Conservation (phyloP, 1,140 invertebrate genomes). For the Andricus grossulariae region DNA sequence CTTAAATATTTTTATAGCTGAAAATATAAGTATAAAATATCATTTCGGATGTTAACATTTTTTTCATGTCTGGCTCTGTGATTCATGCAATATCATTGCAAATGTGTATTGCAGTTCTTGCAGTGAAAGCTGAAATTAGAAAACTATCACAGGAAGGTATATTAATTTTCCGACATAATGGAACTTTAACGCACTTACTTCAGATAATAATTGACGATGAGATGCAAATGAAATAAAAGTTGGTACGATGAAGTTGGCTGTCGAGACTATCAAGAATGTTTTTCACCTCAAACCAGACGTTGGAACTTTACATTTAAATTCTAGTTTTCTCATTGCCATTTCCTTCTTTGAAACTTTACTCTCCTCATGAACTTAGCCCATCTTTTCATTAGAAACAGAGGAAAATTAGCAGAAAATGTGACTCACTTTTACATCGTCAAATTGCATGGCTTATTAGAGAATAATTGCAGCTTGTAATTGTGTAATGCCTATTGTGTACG, state of each 20-base stretch:
- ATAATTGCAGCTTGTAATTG: background rate
- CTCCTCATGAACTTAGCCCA: background rate
- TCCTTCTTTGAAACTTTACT: constrained; percentile 22
- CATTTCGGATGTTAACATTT: too few species aligned
- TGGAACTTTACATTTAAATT: constrained; percentile 12
- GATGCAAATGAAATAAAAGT: background rate
- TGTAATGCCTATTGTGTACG: background rate
- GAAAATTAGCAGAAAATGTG: constrained; percentile 11
- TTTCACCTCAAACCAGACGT: constrained; percentile 13
- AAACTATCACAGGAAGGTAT: too few species aligned
- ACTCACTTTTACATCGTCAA: background rate
- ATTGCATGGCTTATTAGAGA: constrained; percentile 21
- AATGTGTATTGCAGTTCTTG: too few species aligned
- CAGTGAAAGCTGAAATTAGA: too few species aligned
- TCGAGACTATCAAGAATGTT: background rate
- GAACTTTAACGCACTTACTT: background rate
- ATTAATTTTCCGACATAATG: too few species aligned
- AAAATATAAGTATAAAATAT: too few species aligned
- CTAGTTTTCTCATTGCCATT: constrained; percentile 18
- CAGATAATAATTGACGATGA: background rate
- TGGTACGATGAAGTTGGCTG: background rate
- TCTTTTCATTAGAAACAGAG: constrained; percentile 15
- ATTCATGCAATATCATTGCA: too few species aligned
- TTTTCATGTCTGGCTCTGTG: too few species aligned
- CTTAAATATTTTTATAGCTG: background rate